Evolutionary conservation across 2,888 invertebrate species (phyloP), one percentile per base, ranked within the genome.

Genomic region (Hirtodrosophila duncani): DNA sequence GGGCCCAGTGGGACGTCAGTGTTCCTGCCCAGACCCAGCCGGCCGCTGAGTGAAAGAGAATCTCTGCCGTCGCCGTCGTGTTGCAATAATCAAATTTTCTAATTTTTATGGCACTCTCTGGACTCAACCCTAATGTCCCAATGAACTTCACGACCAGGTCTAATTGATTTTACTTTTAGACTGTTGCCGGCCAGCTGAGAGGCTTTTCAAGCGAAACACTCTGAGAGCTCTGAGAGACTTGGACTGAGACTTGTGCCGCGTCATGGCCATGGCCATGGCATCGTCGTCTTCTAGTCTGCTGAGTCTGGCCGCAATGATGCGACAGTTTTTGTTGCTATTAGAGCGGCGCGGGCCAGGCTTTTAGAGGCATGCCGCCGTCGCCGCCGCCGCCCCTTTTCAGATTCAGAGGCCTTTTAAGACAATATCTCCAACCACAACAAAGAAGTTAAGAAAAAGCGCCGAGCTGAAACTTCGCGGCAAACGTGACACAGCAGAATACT

Each of bases 71-170:
- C 37, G 39, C 38, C n/a, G 62, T 59, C 52, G 67, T 74, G 72
- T 72, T 78, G 75, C 74, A 77, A 81, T 82, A 82, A 83, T 82
- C 82, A 82, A 82, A 82, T 82, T 82, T 82, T 80, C 78, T 83
- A 82, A 82, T 82, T 82, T 83, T 82, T 82, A 82, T 62, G 67
- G 62, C 62, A 74, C 83, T 81, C 81, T 23, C 45, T 55, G 67
- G 77, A 55, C 14, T 67, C 44, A 56, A 43, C 64, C 63, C 69
- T 74, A 68, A 67, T 63, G 57, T 58, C 57, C 61, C 57, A 61
- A 58, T 24, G 48, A 49, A 53, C 34, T 48, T 55, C 53, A 63
- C 71, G 63, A 60, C 50, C 57, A 78, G 56, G 36, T 67, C 67
- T 75, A 75, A 75, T 75, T 75, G 74, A 75, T 75, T 81, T 69